Conservation (phyloP, 2,888 invertebrate species). For the Heliconius erato region DNA sequence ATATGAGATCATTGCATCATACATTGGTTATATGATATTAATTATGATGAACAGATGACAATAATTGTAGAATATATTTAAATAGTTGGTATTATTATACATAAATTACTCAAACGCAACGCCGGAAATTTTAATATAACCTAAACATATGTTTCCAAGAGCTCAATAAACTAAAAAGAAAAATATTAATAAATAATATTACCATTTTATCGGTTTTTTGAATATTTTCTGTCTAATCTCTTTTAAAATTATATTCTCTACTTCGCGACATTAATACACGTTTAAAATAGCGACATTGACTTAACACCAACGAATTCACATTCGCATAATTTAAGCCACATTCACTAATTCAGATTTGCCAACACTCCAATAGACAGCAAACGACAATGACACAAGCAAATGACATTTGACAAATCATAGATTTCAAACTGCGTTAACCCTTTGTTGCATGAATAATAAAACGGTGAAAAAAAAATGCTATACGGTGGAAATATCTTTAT, state of each 20-base stretch:
- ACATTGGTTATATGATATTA: not conserved
- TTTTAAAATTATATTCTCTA: not conserved
- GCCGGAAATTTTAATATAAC: conserved; percentile 19
- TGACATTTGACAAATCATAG: not conserved
- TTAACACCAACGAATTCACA: not conserved
- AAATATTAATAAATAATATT: not conserved
- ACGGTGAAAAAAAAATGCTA: too few species aligned
- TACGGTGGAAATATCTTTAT: too few species aligned
- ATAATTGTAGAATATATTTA: not conserved
- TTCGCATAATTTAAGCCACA: not conserved
- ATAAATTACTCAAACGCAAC: not conserved
- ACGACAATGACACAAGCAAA: not conserved
- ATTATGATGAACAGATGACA: not conserved
- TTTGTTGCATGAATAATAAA: too few species aligned
- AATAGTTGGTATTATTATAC: not conserved
- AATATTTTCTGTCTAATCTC: not conserved
- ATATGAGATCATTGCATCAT: conserved; percentile 31
- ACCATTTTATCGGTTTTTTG: conserved; percentile 7
- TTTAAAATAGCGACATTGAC: conserved; percentile 4
- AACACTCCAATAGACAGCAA: not conserved
- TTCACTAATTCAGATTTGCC: conserved; percentile 1
- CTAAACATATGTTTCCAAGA: conserved; percentile 7
- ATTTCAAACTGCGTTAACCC: not conserved
- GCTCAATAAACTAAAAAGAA: not conserved
- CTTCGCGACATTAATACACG: conserved; percentile 6